phyloP scores from a whole-genome alignment of 2,113 vertebrate species.

The Melanostigma gelatinosum region DNA sequence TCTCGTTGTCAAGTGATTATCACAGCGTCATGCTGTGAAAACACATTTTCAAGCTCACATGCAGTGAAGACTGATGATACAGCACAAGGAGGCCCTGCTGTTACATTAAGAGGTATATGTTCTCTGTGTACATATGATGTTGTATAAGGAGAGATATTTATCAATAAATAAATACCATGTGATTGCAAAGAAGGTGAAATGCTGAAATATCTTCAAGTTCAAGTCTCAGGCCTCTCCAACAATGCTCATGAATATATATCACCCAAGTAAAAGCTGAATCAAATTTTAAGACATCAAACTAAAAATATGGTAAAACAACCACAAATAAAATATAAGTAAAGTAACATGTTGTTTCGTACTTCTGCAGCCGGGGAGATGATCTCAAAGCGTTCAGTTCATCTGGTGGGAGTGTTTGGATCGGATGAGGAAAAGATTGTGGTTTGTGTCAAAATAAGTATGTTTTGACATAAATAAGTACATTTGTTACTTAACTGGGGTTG shows the following conservation, averaged over 20 bases:
- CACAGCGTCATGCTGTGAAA: not conserved
- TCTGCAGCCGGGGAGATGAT: not conserved
- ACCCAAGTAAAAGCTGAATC: no score
- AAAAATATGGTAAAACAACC: no score
- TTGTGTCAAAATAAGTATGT: not conserved
- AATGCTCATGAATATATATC: no score
- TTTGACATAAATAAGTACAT: not conserved
- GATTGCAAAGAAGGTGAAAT: not conserved
- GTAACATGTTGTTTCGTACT: not conserved
- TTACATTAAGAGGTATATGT: not conserved
- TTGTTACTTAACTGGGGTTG: not conserved
- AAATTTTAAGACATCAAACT: no score
- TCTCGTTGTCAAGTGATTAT: slow-evolving; percentile 24
- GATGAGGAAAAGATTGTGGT: not conserved
- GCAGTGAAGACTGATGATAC: not conserved
- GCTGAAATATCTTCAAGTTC: no score
- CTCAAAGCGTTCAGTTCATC: not conserved
- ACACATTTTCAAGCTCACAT: slow-evolving; percentile 9
- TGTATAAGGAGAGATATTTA: not conserved
- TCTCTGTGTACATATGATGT: not conserved
- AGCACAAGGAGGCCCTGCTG: slow-evolving; percentile 34
- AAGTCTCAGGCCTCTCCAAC: no score
- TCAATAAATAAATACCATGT: not conserved
- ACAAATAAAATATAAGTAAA: no score
- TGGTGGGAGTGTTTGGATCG: not conserved